A percentile compares a stretch with the other conserved stretches of the same genome.
Conservation (phyloP, 2,113 vertebrate genomes). For the Ranitomeya imitator region DNA sequence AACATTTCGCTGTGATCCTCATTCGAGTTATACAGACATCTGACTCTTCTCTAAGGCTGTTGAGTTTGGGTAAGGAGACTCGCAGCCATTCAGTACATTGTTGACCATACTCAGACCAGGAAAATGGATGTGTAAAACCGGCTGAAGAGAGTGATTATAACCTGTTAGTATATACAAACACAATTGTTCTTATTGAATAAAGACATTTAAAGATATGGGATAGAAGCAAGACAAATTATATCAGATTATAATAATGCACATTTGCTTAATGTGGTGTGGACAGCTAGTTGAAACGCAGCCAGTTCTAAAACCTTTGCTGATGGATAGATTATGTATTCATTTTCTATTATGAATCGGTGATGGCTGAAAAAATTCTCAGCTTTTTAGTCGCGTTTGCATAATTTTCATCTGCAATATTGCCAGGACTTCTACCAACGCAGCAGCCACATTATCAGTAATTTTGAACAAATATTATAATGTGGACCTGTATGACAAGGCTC, state of each 20-base stretch:
- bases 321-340: background rate
- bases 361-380: background rate
- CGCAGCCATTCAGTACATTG: no score
- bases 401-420: slow-evolving; percentile 1
- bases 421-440: background rate
- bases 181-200: no score
- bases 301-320: background rate
- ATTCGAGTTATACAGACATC: no score
- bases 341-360: background rate
- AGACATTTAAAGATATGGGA: background rate
- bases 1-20: no score
- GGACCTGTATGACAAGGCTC: background rate
- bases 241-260: no score
- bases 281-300: background rate
- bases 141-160: background rate
- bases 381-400: background rate
- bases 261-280: background rate
- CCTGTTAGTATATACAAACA: background rate
- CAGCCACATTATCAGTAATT: background rate
- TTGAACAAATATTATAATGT: slow-evolving; percentile 5
- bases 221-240: background rate
- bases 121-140: no score
- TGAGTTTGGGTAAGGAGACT: no score
- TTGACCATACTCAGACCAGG: no score
- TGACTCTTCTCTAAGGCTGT: no score